Conservation (phyloP, 2,797 vertebrate genomes). For the Bovichtus diacanthus region DNA sequence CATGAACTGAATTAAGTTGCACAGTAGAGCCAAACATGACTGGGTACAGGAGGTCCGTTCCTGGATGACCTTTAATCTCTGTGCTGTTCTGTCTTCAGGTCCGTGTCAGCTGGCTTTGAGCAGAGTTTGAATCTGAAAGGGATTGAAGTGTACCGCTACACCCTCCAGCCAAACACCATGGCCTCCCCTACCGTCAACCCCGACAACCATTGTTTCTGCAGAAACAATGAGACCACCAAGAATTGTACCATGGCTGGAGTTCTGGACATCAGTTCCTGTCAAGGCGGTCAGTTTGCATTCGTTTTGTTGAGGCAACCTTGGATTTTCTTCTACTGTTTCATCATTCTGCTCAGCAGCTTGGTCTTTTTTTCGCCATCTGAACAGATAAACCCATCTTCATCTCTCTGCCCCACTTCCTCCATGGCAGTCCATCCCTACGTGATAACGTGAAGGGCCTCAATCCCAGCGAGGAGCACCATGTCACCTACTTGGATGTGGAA, state of each 20-base stretch:
- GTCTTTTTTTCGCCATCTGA: constrained; percentile 22
- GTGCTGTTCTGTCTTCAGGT: constrained; percentile 79
- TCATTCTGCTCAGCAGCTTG: not conserved
- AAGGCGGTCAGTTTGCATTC: constrained; percentile 63
- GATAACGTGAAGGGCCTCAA: constrained; percentile 82
- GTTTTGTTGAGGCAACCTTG: not conserved
- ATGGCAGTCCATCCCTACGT: constrained; percentile 82
- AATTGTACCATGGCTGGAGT: constrained; percentile 90
- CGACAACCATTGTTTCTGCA: constrained; percentile 92
- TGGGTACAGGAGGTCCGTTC: not conserved
- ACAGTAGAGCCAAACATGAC: not conserved
- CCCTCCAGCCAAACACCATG: constrained; percentile 83
- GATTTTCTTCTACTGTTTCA: not conserved
- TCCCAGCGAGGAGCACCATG: constrained; percentile 86
- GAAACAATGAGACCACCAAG: constrained; percentile 59
- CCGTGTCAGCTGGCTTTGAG: constrained; percentile 87
- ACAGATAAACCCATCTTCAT: constrained; percentile 89
- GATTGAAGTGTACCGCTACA: constrained; percentile 90
- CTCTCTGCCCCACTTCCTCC: constrained; percentile 94
- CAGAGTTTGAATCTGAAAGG: constrained; percentile 83
- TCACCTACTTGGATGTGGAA: constrained; percentile 92
- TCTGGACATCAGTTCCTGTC: constrained; percentile 89
- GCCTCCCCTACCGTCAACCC: constrained; percentile 85
- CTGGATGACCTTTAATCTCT: not conserved
- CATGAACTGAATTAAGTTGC: not conserved